Evolutionary conservation across 2,113 vertebrate genomes (phyloP).

Genomic region (Pelecanoides urinatrix): DNA sequence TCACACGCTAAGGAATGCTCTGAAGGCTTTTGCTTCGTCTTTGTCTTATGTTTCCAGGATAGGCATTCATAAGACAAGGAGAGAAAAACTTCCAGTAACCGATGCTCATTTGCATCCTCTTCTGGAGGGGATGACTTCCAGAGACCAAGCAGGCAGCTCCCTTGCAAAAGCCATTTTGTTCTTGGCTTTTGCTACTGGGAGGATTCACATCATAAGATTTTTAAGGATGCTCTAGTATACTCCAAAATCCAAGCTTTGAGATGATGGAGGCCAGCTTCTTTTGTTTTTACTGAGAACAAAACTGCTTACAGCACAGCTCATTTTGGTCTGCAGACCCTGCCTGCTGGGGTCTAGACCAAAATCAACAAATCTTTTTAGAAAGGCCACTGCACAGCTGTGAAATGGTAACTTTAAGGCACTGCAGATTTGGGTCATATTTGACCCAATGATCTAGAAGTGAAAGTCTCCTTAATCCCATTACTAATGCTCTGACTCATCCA

Average conservation of each 20-base stretch:
- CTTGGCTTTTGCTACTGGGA: neutral
- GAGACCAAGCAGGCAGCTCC: neutral
- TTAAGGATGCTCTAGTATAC: neutral
- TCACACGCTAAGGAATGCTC: neutral
- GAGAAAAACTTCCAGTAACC: neutral
- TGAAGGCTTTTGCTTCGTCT: neutral
- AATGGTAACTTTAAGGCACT: conserved; percentile 22
- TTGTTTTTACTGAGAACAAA: neutral
- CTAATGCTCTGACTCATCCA: neutral
- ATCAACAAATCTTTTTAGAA: conserved; percentile 6
- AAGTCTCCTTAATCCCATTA: neutral
- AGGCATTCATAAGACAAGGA: neutral
- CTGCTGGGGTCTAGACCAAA: neutral
- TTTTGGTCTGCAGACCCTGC: neutral
- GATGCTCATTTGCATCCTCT: fast-evolving
- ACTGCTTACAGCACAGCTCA: neutral
- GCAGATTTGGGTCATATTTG: neutral
- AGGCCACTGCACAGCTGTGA: conserved; percentile 24
- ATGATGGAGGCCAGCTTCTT: neutral
- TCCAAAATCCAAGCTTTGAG: neutral
- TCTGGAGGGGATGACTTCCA: neutral
- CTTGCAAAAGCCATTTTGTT: neutral
- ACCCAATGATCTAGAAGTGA: conserved; percentile 18
- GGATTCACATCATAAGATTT: neutral
- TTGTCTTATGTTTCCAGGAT: neutral